Conservation (phyloP, 2,113 vertebrate genomes). For the Aplodontia rufa region DNA sequence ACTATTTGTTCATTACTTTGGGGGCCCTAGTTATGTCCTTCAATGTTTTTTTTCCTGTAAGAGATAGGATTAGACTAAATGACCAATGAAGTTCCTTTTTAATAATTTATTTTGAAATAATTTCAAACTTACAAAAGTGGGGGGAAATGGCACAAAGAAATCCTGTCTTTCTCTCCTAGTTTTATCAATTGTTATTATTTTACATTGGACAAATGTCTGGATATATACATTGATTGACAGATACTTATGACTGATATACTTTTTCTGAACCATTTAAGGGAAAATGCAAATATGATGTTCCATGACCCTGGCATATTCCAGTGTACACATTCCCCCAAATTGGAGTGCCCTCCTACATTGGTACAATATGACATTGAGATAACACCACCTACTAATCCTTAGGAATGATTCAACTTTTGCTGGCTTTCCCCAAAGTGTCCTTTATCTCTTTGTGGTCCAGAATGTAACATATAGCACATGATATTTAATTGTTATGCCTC, state of each 20-base stretch:
- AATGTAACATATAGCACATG: background rate
- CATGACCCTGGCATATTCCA: background rate
- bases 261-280: background rate
- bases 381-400: background rate
- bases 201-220: background rate
- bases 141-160: background rate
- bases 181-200: background rate
- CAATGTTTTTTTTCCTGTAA: background rate
- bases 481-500: background rate
- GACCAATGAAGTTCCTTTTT: background rate
- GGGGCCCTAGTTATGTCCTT: background rate
- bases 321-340: background rate
- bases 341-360: background rate
- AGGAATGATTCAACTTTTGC: background rate
- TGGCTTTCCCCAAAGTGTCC: background rate
- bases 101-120: conserved; percentile 41
- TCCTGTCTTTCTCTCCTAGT: background rate
- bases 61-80: background rate
- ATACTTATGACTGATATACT: background rate
- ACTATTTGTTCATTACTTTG: background rate
- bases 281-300: background rate
- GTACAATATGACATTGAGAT: background rate
- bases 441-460: background rate
- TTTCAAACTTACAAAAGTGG: background rate
- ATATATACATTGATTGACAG: background rate